These are phyloP conservation scores for Strongylocentrotus purpuratus DNA, from an alignment of 35 echinoderm and acorn worm genomes.

Conservation along the genomic window DNA sequence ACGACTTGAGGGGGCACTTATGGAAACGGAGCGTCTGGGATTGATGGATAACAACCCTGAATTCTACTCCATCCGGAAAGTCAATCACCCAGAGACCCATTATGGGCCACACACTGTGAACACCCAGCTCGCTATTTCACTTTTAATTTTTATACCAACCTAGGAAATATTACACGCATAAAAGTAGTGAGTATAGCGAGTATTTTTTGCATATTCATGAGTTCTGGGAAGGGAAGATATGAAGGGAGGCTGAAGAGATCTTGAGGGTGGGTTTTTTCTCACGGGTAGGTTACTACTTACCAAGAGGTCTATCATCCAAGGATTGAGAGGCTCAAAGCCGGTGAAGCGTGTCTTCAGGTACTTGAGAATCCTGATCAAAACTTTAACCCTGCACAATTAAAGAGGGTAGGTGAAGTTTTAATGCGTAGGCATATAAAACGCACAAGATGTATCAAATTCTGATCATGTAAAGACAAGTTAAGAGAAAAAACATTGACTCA, in stretches of 20 bases:
- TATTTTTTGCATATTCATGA: background rate
- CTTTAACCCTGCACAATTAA: conserved; percentile 82
- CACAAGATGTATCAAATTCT: no score
- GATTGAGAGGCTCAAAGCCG: conserved; percentile 90
- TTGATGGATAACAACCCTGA: background rate
- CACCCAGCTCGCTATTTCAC: background rate
- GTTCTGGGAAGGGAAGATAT: background rate
- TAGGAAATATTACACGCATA: background rate
- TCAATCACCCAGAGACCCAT: background rate
- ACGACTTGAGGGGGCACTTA: background rate
- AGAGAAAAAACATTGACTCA: no score
- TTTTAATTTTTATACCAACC: background rate
- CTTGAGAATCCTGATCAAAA: conserved; percentile 90
- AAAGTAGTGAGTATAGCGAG: background rate
- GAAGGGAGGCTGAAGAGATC: background rate
- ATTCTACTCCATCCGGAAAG: background rate
- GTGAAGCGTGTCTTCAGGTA: conserved; percentile 77
- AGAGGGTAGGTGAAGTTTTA: background rate
- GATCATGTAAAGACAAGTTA: no score
- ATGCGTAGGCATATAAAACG: background rate
- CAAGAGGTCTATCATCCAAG: conserved; percentile 98
- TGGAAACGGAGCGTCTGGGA: background rate
- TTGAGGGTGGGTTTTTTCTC: background rate
- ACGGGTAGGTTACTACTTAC: conserved; percentile 60
- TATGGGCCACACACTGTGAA: background rate